Percentiles rank a stretch among this genome's conserved stretches.
Evolutionary conservation across 2,888 invertebrate genomes (phyloP).

Genomic region (Caenorhabditis sp.): DNA sequence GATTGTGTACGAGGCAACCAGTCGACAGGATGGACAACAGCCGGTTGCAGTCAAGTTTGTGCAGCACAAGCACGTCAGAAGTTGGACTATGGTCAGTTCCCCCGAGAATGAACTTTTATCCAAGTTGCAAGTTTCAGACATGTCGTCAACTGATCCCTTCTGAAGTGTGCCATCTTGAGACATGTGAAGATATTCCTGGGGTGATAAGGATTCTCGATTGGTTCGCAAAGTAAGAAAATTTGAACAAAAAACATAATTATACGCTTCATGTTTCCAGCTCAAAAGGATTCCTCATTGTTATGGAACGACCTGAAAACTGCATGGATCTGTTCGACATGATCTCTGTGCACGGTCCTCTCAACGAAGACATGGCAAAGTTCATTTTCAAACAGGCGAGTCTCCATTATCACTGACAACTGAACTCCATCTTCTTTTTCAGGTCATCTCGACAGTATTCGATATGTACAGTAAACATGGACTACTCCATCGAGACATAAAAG

Average conservation of each 20-base stretch:
- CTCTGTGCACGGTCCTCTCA: constrained; percentile 76
- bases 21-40: constrained; percentile 69
- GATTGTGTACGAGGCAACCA: constrained; percentile 76
- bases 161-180: constrained; percentile 80
- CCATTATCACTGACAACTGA: not conserved
- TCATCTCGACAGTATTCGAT: constrained; percentile 77
- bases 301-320: constrained; percentile 79
- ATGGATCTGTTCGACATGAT: constrained; percentile 82
- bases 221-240: constrained; percentile 78
- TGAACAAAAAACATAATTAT: not conserved
- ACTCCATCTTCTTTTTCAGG: constrained; percentile 60
- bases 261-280: constrained; percentile 69
- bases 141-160: constrained; percentile 79
- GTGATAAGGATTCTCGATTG: constrained; percentile 80
- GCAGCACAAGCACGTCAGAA: constrained; percentile 80
- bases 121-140: constrained; percentile 65
- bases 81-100: constrained; percentile 76
- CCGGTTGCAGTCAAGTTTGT: constrained; percentile 83
- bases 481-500: constrained; percentile 81
- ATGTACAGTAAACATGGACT: constrained; percentile 79
- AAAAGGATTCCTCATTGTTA: constrained; percentile 80
- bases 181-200: constrained; percentile 78
- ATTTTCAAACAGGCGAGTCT: constrained; percentile 75
- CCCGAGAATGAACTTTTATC: not conserved
- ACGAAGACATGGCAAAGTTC: constrained; percentile 77